Evolutionary conservation across 2,797 vertebrate genomes (phyloP).

Genomic region (Eutrigla gurnardus): DNA sequence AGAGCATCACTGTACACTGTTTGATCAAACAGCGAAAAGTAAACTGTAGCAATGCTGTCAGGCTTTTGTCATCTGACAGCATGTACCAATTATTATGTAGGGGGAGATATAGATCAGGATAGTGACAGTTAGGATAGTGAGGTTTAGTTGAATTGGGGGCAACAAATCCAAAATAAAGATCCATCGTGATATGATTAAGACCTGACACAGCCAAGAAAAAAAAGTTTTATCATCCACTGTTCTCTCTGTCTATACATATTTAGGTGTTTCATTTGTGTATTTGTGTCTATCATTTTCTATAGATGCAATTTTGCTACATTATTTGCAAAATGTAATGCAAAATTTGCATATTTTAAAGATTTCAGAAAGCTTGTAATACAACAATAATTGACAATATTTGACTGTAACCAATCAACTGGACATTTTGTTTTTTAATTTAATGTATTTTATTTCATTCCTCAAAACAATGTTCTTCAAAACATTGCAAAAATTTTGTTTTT

Average conservation of each 20-base stretch:
- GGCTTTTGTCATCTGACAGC: conserved; percentile 28
- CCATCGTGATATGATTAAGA: conserved; percentile 33
- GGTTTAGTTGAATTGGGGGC: conserved; percentile 20
- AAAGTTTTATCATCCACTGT: background rate
- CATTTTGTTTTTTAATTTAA: no score
- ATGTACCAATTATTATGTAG: conserved; percentile 24
- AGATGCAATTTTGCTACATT: no score
- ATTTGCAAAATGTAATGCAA: background rate
- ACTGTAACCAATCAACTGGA: background rate
- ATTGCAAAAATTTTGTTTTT: no score
- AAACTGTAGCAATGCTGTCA: conserved; percentile 20
- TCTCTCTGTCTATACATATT: background rate
- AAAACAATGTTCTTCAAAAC: no score
- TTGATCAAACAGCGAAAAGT: conserved; percentile 43
- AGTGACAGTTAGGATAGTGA: background rate
- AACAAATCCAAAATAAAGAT: background rate
- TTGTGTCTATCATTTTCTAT: no score
- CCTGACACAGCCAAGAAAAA: background rate
- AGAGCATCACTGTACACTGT: conserved; percentile 24
- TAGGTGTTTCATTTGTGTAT: background rate
- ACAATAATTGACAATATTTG: background rate
- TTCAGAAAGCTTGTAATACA: background rate
- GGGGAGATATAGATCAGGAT: conserved; percentile 17
- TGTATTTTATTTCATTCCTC: no score
- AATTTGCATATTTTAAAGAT: background rate